Percentiles rank a stretch among this genome's conserved stretches.
These are phyloP conservation scores for Ceratitis capitata DNA, from an alignment of 1,140 invertebrate genomes.

Conservation along the genomic window DNA sequence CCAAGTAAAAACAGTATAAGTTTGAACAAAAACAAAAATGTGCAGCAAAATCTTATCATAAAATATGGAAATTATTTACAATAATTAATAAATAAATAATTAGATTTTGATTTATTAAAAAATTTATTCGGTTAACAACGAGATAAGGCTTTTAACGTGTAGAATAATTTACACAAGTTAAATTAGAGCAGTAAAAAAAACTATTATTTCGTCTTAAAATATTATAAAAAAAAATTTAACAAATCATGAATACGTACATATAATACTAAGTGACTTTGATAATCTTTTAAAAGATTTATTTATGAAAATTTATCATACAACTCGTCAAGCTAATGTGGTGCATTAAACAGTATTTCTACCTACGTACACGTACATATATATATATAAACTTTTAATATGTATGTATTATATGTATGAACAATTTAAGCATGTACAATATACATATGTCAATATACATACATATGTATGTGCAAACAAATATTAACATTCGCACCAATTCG, in stretches of 20 bases:
- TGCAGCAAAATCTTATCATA: no score
- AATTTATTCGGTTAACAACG: background rate
- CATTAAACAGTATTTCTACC: no score
- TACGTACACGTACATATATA: no score
- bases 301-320: background rate
- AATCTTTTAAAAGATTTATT: background rate
- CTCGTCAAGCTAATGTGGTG: no score
- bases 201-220: background rate
- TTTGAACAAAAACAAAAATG: no score
- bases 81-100: background rate
- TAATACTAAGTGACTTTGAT: background rate
- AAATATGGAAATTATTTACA: background rate
- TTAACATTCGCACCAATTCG: background rate
- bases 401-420: no score
- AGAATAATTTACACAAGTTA: background rate
- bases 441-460: background rate
- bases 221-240: background rate
- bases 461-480: background rate
- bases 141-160: background rate
- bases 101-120: background rate
- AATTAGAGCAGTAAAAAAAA: background rate
- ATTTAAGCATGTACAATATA: no score
- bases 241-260: no score
- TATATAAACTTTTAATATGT: no score
- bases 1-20: no score